Conservation (phyloP, 2,888 invertebrate genomes). For the Zeuzera pyrina region DNA sequence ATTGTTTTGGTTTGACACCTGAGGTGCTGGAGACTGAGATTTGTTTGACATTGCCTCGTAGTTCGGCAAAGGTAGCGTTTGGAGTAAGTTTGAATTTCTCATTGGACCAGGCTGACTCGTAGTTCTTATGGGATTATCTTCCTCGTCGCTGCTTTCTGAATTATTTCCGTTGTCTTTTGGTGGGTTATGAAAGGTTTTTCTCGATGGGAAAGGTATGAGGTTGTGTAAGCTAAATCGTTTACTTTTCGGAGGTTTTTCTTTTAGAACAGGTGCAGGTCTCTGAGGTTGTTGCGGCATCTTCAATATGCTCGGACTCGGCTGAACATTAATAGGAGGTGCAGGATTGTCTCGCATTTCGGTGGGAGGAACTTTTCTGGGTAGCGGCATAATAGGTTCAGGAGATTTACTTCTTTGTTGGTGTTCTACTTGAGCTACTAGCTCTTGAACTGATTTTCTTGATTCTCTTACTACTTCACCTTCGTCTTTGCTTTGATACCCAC, state of each 20-base stretch:
- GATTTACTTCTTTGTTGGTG: slow-evolving; percentile 58
- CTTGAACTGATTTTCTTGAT: slow-evolving; percentile 74
- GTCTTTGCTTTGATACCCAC: slow-evolving; percentile 25
- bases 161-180: slow-evolving; percentile 63
- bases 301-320: slow-evolving; percentile 38
- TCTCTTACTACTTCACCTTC: slow-evolving; percentile 37
- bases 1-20: slow-evolving; percentile 25
- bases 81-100: slow-evolving; percentile 67
- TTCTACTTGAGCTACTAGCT: slow-evolving; percentile 76
- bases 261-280: slow-evolving; percentile 57
- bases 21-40: slow-evolving; percentile 52
- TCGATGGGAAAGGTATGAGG: slow-evolving; percentile 65
- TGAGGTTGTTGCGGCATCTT: slow-evolving; percentile 64
- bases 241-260: slow-evolving; percentile 61
- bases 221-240: slow-evolving; percentile 68
- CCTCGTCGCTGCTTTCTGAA: slow-evolving; percentile 74
- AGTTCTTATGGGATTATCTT: slow-evolving; percentile 61
- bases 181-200: slow-evolving; percentile 61
- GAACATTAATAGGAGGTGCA: slow-evolving; percentile 25
- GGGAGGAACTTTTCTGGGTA: slow-evolving; percentile 44
- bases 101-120: slow-evolving; percentile 67
- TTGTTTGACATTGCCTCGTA: slow-evolving; percentile 70
- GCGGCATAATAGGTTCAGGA: slow-evolving; percentile 45
- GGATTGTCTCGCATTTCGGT: slow-evolving; percentile 33
- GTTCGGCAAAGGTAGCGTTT: slow-evolving; percentile 68